Evolutionary conservation across 2,113 vertebrate species (phyloP), one percentile per base, ranked within the genome.

Genomic region (Tupaia chinensis): DNA sequence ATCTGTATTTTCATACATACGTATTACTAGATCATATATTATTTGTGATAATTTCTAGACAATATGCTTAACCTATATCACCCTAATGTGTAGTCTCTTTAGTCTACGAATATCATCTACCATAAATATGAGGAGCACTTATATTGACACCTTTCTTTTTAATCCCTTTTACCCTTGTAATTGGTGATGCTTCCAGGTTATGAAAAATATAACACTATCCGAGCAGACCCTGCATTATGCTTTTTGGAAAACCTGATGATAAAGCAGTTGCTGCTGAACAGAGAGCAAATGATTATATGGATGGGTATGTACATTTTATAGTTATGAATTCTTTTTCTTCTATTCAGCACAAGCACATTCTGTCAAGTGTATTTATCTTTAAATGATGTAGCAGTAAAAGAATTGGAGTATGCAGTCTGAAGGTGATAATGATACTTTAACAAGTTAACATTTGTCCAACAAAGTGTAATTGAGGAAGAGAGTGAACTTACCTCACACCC

Each of bases 181-280:
- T 91, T 83, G 95, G 16, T 92, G 32, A 68, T 92, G 1, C 29
- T 96, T 85, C 0, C 94, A 99, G 99, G 99, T 97, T 99, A 99
- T 98, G 99, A 99, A 98, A 99, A 99, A 97, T 99, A 99, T 96
- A 99, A 99, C 98, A 99, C 99, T 22, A 99, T 99, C 91, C 99
- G 99, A 96, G 99, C 99, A 95, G 99, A 99, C 97, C 99, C 99
- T 4, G 99, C 99, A 0, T 98, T 99, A 76, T 99, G 99, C 98
- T 99, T 99, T 98, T 98, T 99, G 98, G 99, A 99, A 99, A 99
- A 96, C 99, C 99, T 5, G 99, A 99, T 80, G 99, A 99, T 70
- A 99, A 99, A 97, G 99, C 99, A 80, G 99, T 99, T 56, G 99
- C 99, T 93, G 99, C 99, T 0, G 99, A 99, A 74, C 99, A 99